Conservation (phyloP, 2,888 invertebrate species). For the Heliconius charithonia region DNA sequence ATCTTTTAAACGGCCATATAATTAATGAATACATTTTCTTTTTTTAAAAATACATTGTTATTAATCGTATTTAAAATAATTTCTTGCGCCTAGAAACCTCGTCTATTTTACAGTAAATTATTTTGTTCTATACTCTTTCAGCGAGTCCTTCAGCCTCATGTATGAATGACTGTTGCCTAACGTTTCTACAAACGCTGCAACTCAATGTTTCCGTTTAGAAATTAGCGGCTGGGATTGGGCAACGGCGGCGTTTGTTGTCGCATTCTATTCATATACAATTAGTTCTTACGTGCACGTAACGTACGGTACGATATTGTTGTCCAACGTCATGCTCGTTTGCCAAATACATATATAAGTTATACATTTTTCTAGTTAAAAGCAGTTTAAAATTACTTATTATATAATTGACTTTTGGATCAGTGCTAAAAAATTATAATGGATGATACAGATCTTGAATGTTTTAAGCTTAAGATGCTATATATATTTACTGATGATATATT, state of each 20-base stretch:
- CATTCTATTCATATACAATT: constrained; percentile 50
- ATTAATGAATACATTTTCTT: neutral
- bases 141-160: constrained; percentile 65
- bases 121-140: constrained; percentile 55
- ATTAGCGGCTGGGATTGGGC: constrained; percentile 66
- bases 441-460: too few species aligned
- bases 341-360: constrained; percentile 1
- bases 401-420: too few species aligned
- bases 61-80: neutral
- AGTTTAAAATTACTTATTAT: too few species aligned
- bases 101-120: constrained; percentile 13
- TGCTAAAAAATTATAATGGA: too few species aligned
- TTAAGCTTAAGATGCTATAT: too few species aligned
- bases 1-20: neutral
- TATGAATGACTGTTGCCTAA: constrained; percentile 73
- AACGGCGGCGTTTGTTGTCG: constrained; percentile 60
- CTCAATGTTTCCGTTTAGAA: constrained; percentile 74
- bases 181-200: constrained; percentile 62
- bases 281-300: constrained; percentile 32
- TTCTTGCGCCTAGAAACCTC: neutral
- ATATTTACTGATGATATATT: too few species aligned
- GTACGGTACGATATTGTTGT: constrained; percentile 27
- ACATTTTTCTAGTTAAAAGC: neutral
- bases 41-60: neutral
- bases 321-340: constrained; percentile 24